Evolutionary conservation across 2,797 vertebrate species (phyloP).

Genomic region (Oryzias dopingdopingensis): DNA sequence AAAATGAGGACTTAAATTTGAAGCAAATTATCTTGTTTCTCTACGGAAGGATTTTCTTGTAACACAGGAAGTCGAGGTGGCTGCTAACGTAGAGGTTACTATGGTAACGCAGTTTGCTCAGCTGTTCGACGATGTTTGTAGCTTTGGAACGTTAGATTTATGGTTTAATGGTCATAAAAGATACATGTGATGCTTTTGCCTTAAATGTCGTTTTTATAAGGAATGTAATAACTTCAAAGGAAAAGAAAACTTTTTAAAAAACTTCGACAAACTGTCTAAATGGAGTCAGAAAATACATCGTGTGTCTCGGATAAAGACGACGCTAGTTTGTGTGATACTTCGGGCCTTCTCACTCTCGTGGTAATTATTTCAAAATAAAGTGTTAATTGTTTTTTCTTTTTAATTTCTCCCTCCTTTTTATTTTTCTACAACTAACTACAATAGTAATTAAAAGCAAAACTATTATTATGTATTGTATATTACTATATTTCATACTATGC

Average conservation of each 20-base stretch:
- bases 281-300: slow-evolving; percentile 31
- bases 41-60: slow-evolving; percentile 15
- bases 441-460: neutral
- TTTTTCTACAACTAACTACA: neutral
- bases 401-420: neutral
- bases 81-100: slow-evolving; percentile 45
- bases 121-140: slow-evolving; percentile 40
- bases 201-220: no score
- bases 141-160: neutral
- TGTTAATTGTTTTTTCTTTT: no score
- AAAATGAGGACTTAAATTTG: neutral
- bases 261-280: slow-evolving; percentile 13
- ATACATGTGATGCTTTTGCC: no score
- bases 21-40: slow-evolving; percentile 21
- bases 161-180: no score
- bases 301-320: slow-evolving; percentile 37
- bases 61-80: slow-evolving; percentile 59
- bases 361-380: slow-evolving; percentile 45
- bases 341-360: slow-evolving; percentile 58
- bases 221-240: no score
- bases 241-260: no score
- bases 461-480: no score
- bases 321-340: slow-evolving; percentile 7
- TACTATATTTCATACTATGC: no score
- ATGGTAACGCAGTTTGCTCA: slow-evolving; percentile 24